Evolutionary conservation across 2,888 invertebrate species (phyloP), one percentile per base, ranked within the genome.

Genomic region (Drosophila planitibia): DNA sequence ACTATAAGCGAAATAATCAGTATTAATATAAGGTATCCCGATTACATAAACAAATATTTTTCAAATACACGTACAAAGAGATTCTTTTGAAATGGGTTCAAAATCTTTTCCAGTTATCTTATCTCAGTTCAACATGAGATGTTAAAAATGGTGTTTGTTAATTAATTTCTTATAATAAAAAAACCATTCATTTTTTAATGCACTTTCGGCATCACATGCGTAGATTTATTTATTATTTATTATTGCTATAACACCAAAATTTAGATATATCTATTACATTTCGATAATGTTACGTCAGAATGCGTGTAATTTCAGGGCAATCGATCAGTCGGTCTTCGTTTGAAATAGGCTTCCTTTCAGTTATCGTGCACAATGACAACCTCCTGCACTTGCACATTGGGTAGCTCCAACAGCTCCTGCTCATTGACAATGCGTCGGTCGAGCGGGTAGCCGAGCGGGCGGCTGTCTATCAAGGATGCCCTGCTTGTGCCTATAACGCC

Each of bases 281-380:
- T 73, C 22, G 60, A 49, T 63, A 69, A 10, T 47, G 68, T 68
- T 44, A 16, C 19, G 22, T 54, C 47, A 30, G 65, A 57, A 22
- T 61, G 33, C 28, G 35, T 30, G 28, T 41, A 30, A n/a, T 7
- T 28, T 7, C 0, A 28, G 28, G 9, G 35, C 35, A 44, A n/a
- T n/a, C 44, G 22, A 44, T 28, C 51, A 52, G 51, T 70, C 69
- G 32, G 47, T 67, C 39, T 16, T 30, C 52, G 41, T 37, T 47
- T 19, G 16, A 28, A 22, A 32, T 49, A 6, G 52, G 32, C 2
- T 49, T 53, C 10, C 5, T 22, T 47, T 75, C 72, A 82, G 69
- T 91, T 81, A 16, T 91, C 85, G n/a, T 91, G 87, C n/a, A 83
- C 63, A 57, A 92, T 87, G 52, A 82, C n/a, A 5, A 92, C 91